These are phyloP conservation scores for Coenonympha glycerion DNA, from an alignment of 2,888 invertebrate genomes.

Conservation along the genomic window DNA sequence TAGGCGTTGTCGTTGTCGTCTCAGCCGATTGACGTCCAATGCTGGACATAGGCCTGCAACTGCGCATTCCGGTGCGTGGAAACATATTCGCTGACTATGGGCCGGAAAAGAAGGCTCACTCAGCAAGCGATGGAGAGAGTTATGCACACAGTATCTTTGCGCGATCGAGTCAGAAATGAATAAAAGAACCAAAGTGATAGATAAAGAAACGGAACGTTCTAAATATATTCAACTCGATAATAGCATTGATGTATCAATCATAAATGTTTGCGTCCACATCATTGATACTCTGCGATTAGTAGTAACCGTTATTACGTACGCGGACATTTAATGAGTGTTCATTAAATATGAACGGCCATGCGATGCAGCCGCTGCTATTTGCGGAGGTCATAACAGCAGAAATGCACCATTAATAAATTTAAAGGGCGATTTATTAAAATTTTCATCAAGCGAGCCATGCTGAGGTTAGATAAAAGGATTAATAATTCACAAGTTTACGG, in stretches of 20 bases:
- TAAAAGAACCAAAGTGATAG: no score
- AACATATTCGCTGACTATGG: no score
- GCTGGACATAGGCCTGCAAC: no score
- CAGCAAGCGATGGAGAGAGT: no score
- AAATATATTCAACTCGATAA: no score
- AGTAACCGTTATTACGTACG: conserved; percentile 20
- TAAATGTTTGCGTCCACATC: background rate
- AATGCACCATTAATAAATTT: conserved; percentile 46
- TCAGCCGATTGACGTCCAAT: no score
- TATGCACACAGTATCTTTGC: no score
- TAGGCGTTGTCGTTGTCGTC: no score
- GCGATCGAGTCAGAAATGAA: no score
- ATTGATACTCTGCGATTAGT: background rate
- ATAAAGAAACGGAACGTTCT: no score
- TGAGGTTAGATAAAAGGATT: conserved; percentile 63
- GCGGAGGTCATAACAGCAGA: conserved; percentile 17
- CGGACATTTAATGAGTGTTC: conserved; percentile 2
- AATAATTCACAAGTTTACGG: conserved; percentile 75
- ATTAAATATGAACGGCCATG: conserved; percentile 16
- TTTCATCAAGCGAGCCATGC: conserved; percentile 64
- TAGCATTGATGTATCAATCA: background rate
- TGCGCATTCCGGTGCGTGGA: no score
- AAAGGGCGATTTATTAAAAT: conserved; percentile 65
- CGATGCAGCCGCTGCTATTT: conserved; percentile 16
- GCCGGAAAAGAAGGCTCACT: no score